A percentile compares a stretch with the other conserved stretches of the same genome.
Evolutionary conservation across 2,888 invertebrate genomes (phyloP).

Genomic region (Latrodectus elegans): DNA sequence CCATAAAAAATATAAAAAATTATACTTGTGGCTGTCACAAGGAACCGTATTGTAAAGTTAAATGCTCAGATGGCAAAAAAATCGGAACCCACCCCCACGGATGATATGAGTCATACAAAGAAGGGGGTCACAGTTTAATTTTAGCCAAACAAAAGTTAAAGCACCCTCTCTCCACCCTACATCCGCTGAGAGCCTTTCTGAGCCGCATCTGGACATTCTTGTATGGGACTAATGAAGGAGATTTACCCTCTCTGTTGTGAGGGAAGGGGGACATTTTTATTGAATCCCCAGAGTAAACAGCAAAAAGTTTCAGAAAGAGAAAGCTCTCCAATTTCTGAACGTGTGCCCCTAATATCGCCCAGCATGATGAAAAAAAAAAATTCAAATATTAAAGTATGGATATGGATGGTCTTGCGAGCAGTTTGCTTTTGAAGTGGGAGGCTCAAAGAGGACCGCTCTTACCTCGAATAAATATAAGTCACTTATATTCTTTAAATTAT

Average conservation of each 20-base stretch:
- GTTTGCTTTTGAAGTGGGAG: background rate
- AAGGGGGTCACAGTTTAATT: slow-evolving; percentile 53
- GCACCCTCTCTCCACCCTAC: slow-evolving; percentile 15
- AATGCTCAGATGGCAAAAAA: slow-evolving; percentile 8
- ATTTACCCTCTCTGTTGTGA: background rate
- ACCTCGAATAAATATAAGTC: too few species aligned
- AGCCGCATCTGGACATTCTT: slow-evolving; percentile 56
- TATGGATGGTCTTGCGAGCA: background rate
- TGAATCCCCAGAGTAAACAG: slow-evolving; percentile 31
- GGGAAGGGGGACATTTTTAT: slow-evolving; percentile 14
- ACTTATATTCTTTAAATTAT: too few species aligned
- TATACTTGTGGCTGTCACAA: too few species aligned
- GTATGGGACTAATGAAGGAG: slow-evolving; percentile 57
- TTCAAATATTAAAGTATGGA: background rate
- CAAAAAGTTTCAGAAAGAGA: background rate
- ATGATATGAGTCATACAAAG: slow-evolving; percentile 39
- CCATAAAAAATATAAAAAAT: too few species aligned
- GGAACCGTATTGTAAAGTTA: background rate
- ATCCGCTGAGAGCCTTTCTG: background rate
- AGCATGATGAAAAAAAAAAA: background rate
- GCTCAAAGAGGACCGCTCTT: background rate
- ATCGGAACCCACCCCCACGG: slow-evolving; percentile 45
- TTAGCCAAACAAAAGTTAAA: slow-evolving; percentile 62
- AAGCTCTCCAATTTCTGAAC: background rate
- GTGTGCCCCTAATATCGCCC: background rate